Conservation (phyloP, 2,888 invertebrate genomes). For the Hirtodrosophila duncani region DNA sequence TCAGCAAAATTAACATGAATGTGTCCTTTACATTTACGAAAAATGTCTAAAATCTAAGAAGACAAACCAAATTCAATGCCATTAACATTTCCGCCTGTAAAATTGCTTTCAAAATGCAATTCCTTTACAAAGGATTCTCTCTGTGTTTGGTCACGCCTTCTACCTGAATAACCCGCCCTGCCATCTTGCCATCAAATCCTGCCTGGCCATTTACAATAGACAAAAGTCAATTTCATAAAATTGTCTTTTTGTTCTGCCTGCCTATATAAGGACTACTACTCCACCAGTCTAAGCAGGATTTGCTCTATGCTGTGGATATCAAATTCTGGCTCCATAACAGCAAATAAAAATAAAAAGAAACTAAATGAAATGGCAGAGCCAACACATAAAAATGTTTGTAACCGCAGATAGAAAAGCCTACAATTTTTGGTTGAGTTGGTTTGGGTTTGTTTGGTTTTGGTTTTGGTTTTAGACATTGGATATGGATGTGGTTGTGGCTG, state of each 20-base stretch:
- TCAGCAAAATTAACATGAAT: no score
- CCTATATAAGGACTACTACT: constrained; percentile 13
- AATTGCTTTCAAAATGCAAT: no score
- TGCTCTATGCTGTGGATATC: constrained; percentile 8
- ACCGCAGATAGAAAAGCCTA: constrained; percentile 37
- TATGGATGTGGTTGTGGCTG: background rate
- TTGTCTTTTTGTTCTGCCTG: constrained; percentile 33
- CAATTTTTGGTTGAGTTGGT: constrained; percentile 26
- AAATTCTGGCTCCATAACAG: constrained; percentile 6
- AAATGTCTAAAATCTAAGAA: no score
- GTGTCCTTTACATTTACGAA: no score
- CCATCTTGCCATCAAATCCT: no score
- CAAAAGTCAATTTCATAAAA: constrained; percentile 50
- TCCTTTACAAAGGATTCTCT: no score
- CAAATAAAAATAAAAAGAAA: constrained; percentile 27
- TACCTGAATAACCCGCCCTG: no score
- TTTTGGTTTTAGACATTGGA: background rate
- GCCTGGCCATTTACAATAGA: no score
- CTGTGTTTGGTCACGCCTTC: no score
- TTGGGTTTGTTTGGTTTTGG: constrained; percentile 3
- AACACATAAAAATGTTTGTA: constrained; percentile 68
- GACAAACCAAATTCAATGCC: no score
- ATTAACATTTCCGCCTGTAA: no score
- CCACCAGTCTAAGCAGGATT: no score
- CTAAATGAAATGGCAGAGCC: constrained; percentile 55